phyloP scores from a whole-genome alignment of 30 jellyfish, hydroid and myxozoan species.

The Aurelia aurita region DNA sequence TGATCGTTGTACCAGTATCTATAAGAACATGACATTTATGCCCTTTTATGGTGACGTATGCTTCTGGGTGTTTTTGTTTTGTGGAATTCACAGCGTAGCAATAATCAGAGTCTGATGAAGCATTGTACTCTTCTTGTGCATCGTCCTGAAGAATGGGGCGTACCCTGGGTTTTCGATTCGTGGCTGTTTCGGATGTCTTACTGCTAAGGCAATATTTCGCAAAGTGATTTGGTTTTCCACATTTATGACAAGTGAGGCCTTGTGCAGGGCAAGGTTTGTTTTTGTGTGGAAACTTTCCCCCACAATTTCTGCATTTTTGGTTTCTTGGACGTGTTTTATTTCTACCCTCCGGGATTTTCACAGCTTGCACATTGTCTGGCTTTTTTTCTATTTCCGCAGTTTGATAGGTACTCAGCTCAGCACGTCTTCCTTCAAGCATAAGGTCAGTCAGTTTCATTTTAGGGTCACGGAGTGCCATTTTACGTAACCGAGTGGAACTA shows the following conservation, averaged over 20 bases:
- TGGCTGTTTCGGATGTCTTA: too few relatives aligned
- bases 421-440: constrained; percentile 7
- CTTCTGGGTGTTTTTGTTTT: too few relatives aligned
- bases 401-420: constrained; percentile 1
- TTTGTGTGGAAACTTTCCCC: background rate
- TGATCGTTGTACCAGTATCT: too few relatives aligned
- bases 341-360: too few relatives aligned
- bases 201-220: background rate
- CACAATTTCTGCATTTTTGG: constrained; percentile 2
- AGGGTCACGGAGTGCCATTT: constrained; percentile 9
- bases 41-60: too few relatives aligned
- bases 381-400: background rate
- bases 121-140: too few relatives aligned
- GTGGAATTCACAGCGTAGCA: too few relatives aligned
- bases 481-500: background rate
- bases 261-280: constrained; percentile 3
- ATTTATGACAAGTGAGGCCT: background rate
- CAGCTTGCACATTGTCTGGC: background rate
- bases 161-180: too few relatives aligned
- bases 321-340: too few relatives aligned
- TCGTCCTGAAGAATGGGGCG: too few relatives aligned
- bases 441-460: background rate
- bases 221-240: background rate
- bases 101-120: too few relatives aligned
- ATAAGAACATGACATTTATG: too few relatives aligned